Percentiles rank a stretch among this genome's conserved stretches.
phyloP scores from a whole-genome alignment of 2,797 vertebrate species.

The Columba guinea region DNA sequence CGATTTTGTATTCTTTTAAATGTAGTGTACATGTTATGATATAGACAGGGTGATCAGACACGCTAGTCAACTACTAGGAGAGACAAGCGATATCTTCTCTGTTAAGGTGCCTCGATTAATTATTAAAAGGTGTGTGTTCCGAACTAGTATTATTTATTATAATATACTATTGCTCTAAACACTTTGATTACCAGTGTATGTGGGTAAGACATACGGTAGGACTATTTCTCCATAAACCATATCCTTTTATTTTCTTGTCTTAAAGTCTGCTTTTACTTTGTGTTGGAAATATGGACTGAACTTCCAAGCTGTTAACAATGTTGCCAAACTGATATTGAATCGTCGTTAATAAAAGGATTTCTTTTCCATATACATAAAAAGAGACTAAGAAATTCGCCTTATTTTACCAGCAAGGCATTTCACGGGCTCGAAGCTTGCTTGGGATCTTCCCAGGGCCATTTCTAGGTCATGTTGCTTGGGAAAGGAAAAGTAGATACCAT shows the following conservation, averaged over 20 bases:
- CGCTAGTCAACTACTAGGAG: constrained; percentile 48
- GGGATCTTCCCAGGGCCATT: not conserved
- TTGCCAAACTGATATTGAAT: constrained; percentile 22
- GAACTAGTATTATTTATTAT: constrained; percentile 73
- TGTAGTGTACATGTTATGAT: constrained; percentile 33
- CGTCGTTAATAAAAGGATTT: constrained; percentile 68
- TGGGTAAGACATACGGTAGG: constrained; percentile 21
- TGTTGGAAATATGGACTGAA: constrained; percentile 34
- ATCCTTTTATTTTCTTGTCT: not conserved
- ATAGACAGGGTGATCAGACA: constrained; percentile 50
- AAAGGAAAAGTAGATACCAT: not conserved
- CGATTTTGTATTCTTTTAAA: not conserved
- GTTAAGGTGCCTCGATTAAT: constrained; percentile 51
- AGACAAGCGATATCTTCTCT: constrained; percentile 47
- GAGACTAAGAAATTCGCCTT: constrained; percentile 2
- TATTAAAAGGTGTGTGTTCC: constrained; percentile 43
- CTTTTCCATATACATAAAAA: constrained; percentile 11
- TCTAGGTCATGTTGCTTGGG: not conserved
- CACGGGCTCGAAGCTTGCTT: not conserved
- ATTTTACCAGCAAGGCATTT: not conserved
- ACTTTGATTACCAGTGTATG: constrained; percentile 11
- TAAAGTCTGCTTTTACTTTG: constrained; percentile 16
- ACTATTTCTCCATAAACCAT: not conserved
- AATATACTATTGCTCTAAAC: constrained; percentile 52
- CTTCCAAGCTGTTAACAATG: constrained; percentile 37